phyloP scores from a whole-genome alignment of 2,113 vertebrate species.

The Megalops atlanticus region DNA sequence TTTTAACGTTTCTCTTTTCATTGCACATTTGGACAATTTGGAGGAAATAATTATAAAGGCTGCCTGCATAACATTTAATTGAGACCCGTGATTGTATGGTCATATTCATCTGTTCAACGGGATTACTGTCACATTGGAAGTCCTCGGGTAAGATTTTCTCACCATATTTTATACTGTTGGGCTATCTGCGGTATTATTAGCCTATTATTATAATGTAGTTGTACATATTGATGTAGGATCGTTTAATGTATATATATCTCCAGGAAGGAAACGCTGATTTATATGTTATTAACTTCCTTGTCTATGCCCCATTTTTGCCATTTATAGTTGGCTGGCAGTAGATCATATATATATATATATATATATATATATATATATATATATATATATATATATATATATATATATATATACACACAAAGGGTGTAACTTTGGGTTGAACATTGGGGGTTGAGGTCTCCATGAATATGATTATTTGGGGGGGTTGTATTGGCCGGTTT shows the following conservation, averaged over 20 bases:
- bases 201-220: background rate
- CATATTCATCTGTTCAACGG: constrained; percentile 2
- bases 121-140: constrained; percentile 28
- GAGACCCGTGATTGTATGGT: background rate
- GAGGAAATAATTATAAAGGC: background rate
- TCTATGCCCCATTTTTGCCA: background rate
- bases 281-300: background rate
- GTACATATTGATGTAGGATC: background rate
- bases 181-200: background rate
- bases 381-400: no score
- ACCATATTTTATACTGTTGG: background rate
- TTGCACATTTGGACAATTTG: constrained; percentile 12
- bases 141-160: constrained; percentile 12
- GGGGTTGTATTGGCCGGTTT: no score
- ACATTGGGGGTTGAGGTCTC: no score
- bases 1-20: background rate
- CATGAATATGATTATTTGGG: no score
- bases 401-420: no score
- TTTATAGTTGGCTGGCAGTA: background rate
- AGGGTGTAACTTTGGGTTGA: no score
- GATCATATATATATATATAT: no score
- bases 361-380: no score
- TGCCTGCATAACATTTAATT: background rate
- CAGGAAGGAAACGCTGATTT: background rate
- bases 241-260: background rate